Base-by-base conservation (phyloP, 2,113 vertebrate species). In the Pelusios castaneus region DNA sequence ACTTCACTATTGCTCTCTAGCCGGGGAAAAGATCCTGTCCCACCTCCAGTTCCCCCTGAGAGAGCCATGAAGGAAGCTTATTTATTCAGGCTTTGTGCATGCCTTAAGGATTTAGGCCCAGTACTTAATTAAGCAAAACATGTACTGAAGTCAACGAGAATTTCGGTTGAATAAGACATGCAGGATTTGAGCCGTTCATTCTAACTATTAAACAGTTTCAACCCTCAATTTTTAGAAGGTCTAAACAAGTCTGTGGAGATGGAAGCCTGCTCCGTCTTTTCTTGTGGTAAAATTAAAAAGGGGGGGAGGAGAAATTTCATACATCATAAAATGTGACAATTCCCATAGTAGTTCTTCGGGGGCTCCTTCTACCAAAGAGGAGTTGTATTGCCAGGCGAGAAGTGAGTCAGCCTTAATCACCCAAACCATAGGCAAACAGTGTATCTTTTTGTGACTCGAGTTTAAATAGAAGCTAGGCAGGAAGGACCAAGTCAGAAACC, bases 401-500 rank as follows among this genome's bases (percentile, higher is more conserved):
- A 88, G 90, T 97, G 95, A 98, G 97, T 95, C 95, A 41, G 92
- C 82, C 70, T 95, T 96, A 95, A 95, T 95, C 89, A 49, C 96
- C 91, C 92, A 54, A 97, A 97, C 94, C 93, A 77, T 95, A 96
- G 94, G 93, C 54, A 75, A 97, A 96, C 92, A 96, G 54, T 94
- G 75, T 67, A 97, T 96, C 93, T 97, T 97, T 97, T 96, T 89
- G 96, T 93, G 95, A 97, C 97, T 96, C 88, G 4, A 97, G 90
- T 56, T 97, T 96, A 97, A 97, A 91, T 94, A 97, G 96, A 97
- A 97, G 95, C 96, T 97, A 96, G 96, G 88, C 96, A 96, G 95
- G 88, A 97, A 98, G 87, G 92, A 97, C 97, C 95, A 96, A 97
- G 92, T 52, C 94, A 96, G 94, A 98, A 98, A 94, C 45, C 94